These are phyloP conservation scores for Formica selysi DNA, from an alignment of 1,140 invertebrate species.

Conservation along the genomic window DNA sequence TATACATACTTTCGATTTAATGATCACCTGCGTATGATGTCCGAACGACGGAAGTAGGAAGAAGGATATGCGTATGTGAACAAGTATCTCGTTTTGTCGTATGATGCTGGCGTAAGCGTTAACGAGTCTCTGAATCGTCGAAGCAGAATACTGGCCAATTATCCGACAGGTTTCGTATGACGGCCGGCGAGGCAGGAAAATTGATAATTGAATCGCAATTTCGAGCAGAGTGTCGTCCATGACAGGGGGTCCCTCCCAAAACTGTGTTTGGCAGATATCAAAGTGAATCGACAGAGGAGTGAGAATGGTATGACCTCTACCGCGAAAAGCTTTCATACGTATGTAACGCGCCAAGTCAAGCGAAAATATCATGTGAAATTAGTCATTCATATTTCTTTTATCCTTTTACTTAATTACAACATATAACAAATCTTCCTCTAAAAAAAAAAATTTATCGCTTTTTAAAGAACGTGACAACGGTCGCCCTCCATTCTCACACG, in stretches of 20 bases:
- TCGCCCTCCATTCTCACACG: background rate
- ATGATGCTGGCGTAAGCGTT: constrained; percentile 29
- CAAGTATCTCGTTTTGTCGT: constrained; percentile 12
- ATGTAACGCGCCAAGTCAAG: background rate
- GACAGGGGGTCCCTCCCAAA: background rate
- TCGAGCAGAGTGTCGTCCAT: constrained; percentile 17
- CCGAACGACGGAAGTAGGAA: background rate
- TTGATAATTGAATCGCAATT: constrained; percentile 5
- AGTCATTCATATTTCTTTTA: background rate
- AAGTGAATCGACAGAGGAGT: constrained; percentile 6
- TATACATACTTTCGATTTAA: constrained; percentile 9
- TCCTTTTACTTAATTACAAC: background rate
- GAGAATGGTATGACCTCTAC: background rate
- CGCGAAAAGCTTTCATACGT: background rate
- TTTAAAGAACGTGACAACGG: background rate
- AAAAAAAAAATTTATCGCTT: background rate
- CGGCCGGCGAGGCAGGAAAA: constrained; percentile 15
- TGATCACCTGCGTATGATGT: constrained; percentile 35
- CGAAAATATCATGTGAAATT: background rate
- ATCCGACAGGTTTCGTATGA: constrained; percentile 28
- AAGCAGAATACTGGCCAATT: constrained; percentile 42
- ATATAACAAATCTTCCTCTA: background rate
- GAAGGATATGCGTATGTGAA: constrained; percentile 20
- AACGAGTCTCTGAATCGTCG: constrained; percentile 49
- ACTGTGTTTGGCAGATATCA: background rate